Conservation (phyloP, 2,797 vertebrate genomes). For the Sebastes elongatus region DNA sequence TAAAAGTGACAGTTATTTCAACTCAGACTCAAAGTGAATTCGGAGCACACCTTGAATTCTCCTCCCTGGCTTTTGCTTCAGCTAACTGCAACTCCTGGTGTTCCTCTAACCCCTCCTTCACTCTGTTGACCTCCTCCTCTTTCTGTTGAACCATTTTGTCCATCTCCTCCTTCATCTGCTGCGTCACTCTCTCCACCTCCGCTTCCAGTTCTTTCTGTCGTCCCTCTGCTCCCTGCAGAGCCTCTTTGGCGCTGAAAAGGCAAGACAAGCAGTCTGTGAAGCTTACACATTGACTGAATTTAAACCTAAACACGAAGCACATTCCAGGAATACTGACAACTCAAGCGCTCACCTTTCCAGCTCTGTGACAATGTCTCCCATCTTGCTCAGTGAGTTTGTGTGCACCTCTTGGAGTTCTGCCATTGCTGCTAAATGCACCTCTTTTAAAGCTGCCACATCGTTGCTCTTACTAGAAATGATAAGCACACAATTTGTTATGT, state of each 20-base stretch:
- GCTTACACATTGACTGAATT: not conserved
- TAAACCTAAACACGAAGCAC: slow-evolving; percentile 3
- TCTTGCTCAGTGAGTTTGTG: slow-evolving; percentile 65
- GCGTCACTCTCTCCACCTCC: slow-evolving; percentile 73
- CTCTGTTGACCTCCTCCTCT: slow-evolving; percentile 74
- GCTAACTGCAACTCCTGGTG: slow-evolving; percentile 68
- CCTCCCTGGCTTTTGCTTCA: slow-evolving; percentile 80
- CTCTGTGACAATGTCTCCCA: slow-evolving; percentile 77
- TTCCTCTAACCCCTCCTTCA: slow-evolving; percentile 73
- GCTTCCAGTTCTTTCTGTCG: slow-evolving; percentile 76
- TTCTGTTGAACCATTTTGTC: slow-evolving; percentile 73
- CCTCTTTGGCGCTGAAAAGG: slow-evolving; percentile 81
- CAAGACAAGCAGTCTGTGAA: slow-evolving; percentile 16
- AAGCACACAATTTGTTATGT: not conserved
- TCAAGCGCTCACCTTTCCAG: slow-evolving; percentile 84
- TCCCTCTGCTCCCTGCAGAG: slow-evolving; percentile 69
- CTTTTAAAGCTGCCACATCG: slow-evolving; percentile 74
- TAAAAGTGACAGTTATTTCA: slow-evolving; percentile 4
- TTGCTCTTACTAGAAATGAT: slow-evolving; percentile 78
- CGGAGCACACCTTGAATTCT: slow-evolving; percentile 83
- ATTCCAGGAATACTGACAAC: not conserved
- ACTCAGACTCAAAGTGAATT: not conserved
- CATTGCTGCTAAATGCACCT: slow-evolving; percentile 67
- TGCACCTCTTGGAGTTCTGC: slow-evolving; percentile 80
- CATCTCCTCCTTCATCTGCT: slow-evolving; percentile 73